Base-by-base conservation (phyloP, 1,140 invertebrate genomes). In the Drosophila persimilis region DNA sequence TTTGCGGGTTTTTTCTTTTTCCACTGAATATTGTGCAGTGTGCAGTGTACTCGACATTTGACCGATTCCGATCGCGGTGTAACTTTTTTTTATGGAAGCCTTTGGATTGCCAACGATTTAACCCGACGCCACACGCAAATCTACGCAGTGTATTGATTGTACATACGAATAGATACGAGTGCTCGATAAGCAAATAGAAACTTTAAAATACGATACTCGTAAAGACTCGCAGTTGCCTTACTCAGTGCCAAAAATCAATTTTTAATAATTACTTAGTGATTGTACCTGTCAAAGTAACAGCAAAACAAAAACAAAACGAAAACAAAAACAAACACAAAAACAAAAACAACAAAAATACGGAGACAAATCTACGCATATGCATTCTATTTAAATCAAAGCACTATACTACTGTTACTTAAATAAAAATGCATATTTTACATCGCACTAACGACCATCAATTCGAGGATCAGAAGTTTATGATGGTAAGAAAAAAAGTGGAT, bases 391-490 rank as follows among this genome's bases (percentile, higher is more conserved):
- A 70, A 50, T 51, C 31, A 59, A 52, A 75, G 35, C 35, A 39
- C 35, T 39, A 24, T 20, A 44, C 47, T 26, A 24, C 52, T 31
- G 41, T 31, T 35, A 63, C 11, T 56, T 54, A 31, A 43, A 77
- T 55, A 31, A 65, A 81, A 70, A 91, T 91, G 90, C 90, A 91
- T 75, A 91, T 91, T 53, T 73, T 91, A 71, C 90, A 91, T 55
- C 84, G 90, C 72, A 91, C 80, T 63, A 91, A 91, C 73, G 90
- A 91, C 47, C 90, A 91, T 60, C 90, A 91, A 61, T 91, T 91
- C 44, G 90, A 91, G 75, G 90, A 91, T 80, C 90, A 91, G 61
- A 91, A 91, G 64, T 91, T 91, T 70, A 91, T 91, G 89, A 91
- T 91, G 90, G 90, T 91, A 83, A 90, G 90, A 67, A 52, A 15